Evolutionary conservation across 1,140 invertebrate genomes (phyloP).

Genomic region (Anoplophora glabripennis): DNA sequence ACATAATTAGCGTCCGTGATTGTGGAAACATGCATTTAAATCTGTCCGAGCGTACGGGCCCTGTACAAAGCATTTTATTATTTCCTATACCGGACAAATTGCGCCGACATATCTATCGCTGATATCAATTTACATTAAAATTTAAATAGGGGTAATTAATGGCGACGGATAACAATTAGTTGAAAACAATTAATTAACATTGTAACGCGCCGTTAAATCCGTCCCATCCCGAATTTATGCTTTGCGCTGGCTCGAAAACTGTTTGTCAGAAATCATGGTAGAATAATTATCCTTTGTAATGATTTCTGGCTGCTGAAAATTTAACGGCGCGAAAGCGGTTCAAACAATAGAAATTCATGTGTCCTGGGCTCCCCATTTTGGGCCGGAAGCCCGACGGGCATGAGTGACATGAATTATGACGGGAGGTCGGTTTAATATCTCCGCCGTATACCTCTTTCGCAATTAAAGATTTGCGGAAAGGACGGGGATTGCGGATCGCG

Average conservation of each 20-base stretch:
- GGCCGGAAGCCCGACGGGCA: conserved; percentile 19
- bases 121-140: conserved; percentile 17
- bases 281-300: conserved; percentile 38
- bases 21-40: neutral
- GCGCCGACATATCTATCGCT: neutral
- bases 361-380: conserved; percentile 18
- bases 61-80: conserved; percentile 5
- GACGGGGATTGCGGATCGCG: no score
- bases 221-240: conserved; percentile 13
- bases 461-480: no score
- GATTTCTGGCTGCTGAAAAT: conserved; percentile 37
- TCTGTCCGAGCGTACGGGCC: neutral
- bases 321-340: conserved; percentile 30
- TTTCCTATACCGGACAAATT: conserved; percentile 12
- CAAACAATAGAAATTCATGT: conserved; percentile 36
- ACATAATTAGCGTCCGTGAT: neutral
- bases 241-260: conserved; percentile 19
- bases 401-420: conserved; percentile 30
- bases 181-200: conserved; percentile 28
- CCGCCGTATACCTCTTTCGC: no score
- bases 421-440: neutral
- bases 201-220: conserved; percentile 25
- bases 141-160: conserved; percentile 25
- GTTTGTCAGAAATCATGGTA: conserved; percentile 35
- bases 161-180: conserved; percentile 20